Conservation (phyloP, 1,140 invertebrate genomes). For the Heliconius himera region DNA sequence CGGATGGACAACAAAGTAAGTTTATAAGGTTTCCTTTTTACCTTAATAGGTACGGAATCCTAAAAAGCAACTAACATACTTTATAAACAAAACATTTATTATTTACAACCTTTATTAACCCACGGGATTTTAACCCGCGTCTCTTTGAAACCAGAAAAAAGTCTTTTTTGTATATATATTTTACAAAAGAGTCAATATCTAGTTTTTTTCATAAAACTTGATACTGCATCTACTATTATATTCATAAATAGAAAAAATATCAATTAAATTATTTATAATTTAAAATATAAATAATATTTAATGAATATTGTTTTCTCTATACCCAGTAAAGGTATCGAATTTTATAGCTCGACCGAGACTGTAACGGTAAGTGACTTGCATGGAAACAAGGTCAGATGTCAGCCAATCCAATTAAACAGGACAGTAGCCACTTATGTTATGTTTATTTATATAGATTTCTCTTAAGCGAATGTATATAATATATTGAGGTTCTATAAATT, state of each 20-base stretch:
- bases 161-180: no score
- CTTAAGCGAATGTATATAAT: background rate
- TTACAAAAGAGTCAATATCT: background rate
- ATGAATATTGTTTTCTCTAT: background rate
- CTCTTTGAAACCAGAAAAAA: no score
- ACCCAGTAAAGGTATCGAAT: conserved; percentile 1
- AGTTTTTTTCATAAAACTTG: background rate
- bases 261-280: background rate
- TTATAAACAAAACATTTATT: no score
- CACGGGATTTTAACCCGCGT: no score
- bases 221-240: background rate
- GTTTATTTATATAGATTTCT: conserved; percentile 10
- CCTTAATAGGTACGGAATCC: no score
- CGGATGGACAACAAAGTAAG: no score
- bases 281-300: background rate
- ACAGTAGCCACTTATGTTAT: conserved; percentile 6
- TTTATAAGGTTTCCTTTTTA: no score
- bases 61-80: no score
- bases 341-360: conserved; percentile 2
- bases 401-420: conserved; percentile 10
- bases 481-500: background rate
- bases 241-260: background rate
- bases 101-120: no score
- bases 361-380: conserved; percentile 12
- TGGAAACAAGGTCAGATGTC: conserved; percentile 14